Evolutionary conservation across 1,140 invertebrate genomes (phyloP), one percentile per base, ranked within the genome.

Genomic region (Tetramorium parvispinum): DNA sequence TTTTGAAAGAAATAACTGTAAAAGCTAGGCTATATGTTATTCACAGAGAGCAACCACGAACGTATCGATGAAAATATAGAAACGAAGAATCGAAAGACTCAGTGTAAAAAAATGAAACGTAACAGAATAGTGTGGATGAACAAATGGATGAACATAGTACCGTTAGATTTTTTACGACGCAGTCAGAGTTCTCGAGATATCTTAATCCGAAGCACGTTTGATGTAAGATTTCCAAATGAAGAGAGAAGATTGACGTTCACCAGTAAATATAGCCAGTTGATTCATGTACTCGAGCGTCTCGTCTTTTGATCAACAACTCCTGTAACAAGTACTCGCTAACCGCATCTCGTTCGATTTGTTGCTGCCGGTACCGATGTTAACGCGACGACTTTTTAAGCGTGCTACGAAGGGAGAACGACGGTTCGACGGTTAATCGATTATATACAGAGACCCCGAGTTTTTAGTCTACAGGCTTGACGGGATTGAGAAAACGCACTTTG

Each of bases 301-400:
- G 79, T 83, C 7, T 73, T 43, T 75, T 18, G 51, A 82, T 57
- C 40, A 43, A 59, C 55, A 40, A 73, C 16, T 73, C 18, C 32
- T n/a, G 18, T 57, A 83, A 83, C 79, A 73, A 49, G 66, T 46
- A 61, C 32, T 53, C 53, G 40, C 78, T 61, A 83, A 46, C 24
- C 79, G 68, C 79, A 59, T 83, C 79, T 73, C 43, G 40, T 53
- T 13, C 51, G 68, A 83, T 61, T 83, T 75, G 18, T 24, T 46
- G 46, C 40, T 59, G 55, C 24, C 16, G 21, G 51, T 32, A 21
- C 18, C 13, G 40, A 59, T 46, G 79, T 83, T 59, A 59, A 46
- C 68, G 37, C 79, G 21, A 13, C n/a, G 18, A 61, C 24, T 75
- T 81, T 81, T 81, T 55, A 78, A 65, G 40, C 51, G 24, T 16